Percentiles rank a stretch among this genome's conserved stretches.
These are phyloP conservation scores for Rhipidura dahli DNA, from an alignment of 2,113 vertebrate species.

Conservation along the genomic window DNA sequence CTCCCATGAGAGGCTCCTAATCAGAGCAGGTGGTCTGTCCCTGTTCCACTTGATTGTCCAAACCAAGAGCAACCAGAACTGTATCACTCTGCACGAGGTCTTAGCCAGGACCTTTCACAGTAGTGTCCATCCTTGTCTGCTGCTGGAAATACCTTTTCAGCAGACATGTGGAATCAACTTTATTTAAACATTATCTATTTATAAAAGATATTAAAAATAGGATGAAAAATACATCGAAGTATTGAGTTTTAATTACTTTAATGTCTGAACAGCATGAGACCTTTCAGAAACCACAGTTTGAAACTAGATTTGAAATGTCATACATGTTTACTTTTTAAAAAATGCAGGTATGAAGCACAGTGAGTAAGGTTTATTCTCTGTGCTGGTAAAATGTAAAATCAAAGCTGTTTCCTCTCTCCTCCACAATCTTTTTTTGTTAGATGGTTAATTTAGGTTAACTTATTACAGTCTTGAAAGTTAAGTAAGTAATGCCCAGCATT, in stretches of 20 bases:
- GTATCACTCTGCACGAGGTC: neutral
- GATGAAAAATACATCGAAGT: neutral
- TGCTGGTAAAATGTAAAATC: neutral
- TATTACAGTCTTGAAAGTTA: neutral
- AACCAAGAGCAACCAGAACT: neutral
- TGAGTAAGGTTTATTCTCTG: neutral
- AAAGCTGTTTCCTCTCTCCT: neutral
- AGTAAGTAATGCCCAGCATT: neutral
- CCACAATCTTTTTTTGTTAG: neutral
- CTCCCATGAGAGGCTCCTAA: neutral
- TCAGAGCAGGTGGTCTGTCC: neutral
- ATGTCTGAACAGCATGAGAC: neutral
- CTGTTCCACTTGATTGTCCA: neutral
- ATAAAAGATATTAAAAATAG: neutral
- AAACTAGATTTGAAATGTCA: neutral
- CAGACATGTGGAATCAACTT: neutral
- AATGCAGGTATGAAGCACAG: neutral
- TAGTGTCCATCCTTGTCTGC: neutral
- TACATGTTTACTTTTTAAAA: neutral
- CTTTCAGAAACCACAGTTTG: neutral
- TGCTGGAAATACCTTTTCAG: neutral
- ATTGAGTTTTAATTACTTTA: neutral
- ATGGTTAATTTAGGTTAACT: neutral
- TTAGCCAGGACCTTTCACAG: neutral
- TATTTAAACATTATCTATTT: neutral